A percentile compares a stretch with the other conserved stretches of the same genome.
Evolutionary conservation across 2,797 vertebrate genomes (phyloP).

Genomic region (Eulemur albifrons): DNA sequence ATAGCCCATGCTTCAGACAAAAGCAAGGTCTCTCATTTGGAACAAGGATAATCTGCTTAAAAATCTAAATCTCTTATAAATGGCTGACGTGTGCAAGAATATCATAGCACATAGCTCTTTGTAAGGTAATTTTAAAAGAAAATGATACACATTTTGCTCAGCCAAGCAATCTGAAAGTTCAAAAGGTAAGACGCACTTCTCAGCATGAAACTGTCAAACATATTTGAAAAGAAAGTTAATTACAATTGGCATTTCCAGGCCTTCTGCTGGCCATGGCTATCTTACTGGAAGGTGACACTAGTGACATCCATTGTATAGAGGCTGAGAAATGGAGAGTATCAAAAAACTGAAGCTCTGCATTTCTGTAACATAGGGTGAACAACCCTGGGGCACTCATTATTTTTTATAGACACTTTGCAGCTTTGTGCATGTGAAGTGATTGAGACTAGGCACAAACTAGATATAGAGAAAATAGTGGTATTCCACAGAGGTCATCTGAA

Average conservation of each 20-base stretch:
- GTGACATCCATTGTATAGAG: constrained; percentile 59
- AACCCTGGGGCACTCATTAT: neutral
- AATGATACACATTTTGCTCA: constrained; percentile 76
- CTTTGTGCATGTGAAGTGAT: neutral
- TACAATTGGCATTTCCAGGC: constrained; percentile 67
- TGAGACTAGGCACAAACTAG: neutral
- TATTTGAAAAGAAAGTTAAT: constrained; percentile 77
- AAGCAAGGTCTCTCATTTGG: constrained; percentile 78
- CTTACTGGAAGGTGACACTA: constrained; percentile 68
- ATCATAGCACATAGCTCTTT: constrained; percentile 71
- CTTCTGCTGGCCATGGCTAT: constrained; percentile 67
- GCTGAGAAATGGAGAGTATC: constrained; percentile 33
- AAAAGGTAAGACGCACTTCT: constrained; percentile 80
- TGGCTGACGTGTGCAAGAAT: constrained; percentile 72
- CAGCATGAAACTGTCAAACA: constrained; percentile 75
- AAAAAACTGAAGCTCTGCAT: constrained; percentile 43
- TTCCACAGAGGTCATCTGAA: neutral
- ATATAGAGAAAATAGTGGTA: neutral
- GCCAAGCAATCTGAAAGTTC: constrained; percentile 80
- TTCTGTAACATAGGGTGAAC: constrained; percentile 34
- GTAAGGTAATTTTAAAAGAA: constrained; percentile 77
- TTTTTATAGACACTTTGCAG: constrained; percentile 10
- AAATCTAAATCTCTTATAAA: constrained; percentile 77
- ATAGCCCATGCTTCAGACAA: constrained; percentile 69
- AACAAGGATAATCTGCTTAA: constrained; percentile 77